Evolutionary conservation across 2,888 invertebrate genomes (phyloP), one percentile per base, ranked within the genome.

Genomic region (Drosophila monieri): DNA sequence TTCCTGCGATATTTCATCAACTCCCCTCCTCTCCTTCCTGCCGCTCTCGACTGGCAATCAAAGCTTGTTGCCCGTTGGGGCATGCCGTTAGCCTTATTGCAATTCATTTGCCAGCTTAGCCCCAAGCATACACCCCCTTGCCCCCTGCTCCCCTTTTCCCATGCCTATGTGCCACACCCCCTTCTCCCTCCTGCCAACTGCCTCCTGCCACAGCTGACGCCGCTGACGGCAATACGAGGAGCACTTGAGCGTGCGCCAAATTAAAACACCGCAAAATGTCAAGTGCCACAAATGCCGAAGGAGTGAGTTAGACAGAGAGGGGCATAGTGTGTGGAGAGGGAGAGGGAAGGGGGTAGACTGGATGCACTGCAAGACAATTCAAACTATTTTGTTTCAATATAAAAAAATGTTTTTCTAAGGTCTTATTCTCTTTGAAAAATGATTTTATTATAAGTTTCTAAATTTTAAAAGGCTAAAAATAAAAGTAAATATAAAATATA

Each of bases 251-350:
- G 77, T 80, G 80, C 78, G 73, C 74, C 80, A 81, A 84, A 81
- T 84, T 80, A 80, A 80, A 80, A 84, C 76, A 76, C 80, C 80
- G 78, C 80, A 84, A 80, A 80, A 84, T 80, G 84, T 80, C 80
- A 80, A 84, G 80, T 84, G 68, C 32, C 57, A 57, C 61, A 70
- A 70, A 73, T 69, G 65, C 65, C 53, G 58, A 60, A 44, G 67
- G 73, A 62, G 58, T 44, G 47, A 51, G 47, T 37, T 23, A 15
- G 35, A 18, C 30, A 12, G 0, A 23, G 14, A 6, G 48, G 1
- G 23, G 12, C 15, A 15, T 8, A 39, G 39, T 14, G 15, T 15
- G 15, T 39, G 15, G 27, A 6, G 27, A 9, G 15, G 6, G 35
- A 9, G 43, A 4, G n/a, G 21, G 32, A 1, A 15, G 25, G n/a